These are phyloP conservation scores for Embidobia sp. DNA, from an alignment of 2,888 invertebrate species.

Conservation along the genomic window DNA sequence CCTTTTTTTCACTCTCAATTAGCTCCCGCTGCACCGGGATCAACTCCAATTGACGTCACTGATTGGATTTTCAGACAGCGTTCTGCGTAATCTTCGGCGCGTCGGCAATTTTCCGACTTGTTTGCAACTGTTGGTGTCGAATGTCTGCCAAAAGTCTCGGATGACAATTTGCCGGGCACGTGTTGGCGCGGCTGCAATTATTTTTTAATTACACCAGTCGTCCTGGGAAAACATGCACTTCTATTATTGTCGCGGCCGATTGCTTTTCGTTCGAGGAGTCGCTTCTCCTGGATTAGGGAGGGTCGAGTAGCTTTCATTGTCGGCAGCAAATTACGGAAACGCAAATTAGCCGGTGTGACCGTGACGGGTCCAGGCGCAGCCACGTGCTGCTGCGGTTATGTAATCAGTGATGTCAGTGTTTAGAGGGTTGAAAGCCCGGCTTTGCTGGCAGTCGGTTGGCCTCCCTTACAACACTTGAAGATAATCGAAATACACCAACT, in stretches of 20 bases:
- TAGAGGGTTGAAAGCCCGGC: constrained; percentile 73
- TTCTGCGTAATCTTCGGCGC: constrained; percentile 47
- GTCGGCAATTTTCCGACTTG: constrained; percentile 31
- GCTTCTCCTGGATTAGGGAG: constrained; percentile 41
- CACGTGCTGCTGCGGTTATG: constrained; percentile 79
- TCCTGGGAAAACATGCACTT: constrained; percentile 54
- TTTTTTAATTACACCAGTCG: constrained; percentile 58
- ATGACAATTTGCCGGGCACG: constrained; percentile 43
- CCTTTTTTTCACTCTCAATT: no score
- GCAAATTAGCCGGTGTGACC: constrained; percentile 81
- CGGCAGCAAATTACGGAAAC: constrained; percentile 77
- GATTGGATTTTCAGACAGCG: constrained; percentile 46
- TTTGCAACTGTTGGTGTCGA: constrained; percentile 23
- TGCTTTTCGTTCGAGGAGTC: constrained; percentile 24
- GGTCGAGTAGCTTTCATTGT: no score
- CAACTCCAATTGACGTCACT: constrained; percentile 26
- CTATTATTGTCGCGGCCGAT: constrained; percentile 50
- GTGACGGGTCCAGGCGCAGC: constrained; percentile 79
- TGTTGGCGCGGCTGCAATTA: constrained; percentile 29
- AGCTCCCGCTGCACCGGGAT: constrained; percentile 26
- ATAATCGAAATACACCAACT: no score
- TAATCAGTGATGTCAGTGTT: constrained; percentile 78
- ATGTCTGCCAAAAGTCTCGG: constrained; percentile 39
- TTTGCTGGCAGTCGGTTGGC: constrained; percentile 68
- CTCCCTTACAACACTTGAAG: no score